Evolutionary conservation across 2,888 invertebrate species (phyloP).

Genomic region (Melinopterus prodromus): DNA sequence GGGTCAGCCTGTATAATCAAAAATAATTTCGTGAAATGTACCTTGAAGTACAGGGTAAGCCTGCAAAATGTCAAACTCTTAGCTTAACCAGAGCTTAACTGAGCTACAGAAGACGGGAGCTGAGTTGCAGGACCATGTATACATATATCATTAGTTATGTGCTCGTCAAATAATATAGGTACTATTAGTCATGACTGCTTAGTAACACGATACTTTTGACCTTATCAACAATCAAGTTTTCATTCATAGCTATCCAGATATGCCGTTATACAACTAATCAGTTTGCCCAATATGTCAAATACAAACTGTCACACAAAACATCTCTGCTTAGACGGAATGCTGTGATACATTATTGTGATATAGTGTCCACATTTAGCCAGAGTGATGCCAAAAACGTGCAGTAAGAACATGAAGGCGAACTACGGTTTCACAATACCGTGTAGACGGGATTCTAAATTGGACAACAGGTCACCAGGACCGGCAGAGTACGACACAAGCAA

Average conservation of each 20-base stretch:
- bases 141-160: no score
- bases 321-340: not conserved
- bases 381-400: not conserved
- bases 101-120: no score
- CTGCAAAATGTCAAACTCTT: no score
- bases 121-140: no score
- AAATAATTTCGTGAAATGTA: no score
- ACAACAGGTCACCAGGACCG: conserved; percentile 20
- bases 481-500: conserved; percentile 19
- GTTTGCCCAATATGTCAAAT: not conserved
- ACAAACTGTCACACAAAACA: not conserved
- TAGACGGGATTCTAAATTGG: conserved; percentile 7
- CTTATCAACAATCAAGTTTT: not conserved
- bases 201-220: no score
- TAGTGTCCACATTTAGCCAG: not conserved
- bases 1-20: no score
- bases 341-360: not conserved
- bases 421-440: conserved; percentile 10
- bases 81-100: no score
- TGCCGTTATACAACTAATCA: not conserved
- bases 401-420: not conserved
- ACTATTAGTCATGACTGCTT: no score
- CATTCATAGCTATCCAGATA: not conserved
- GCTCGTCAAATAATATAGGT: no score
- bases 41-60: no score